Evolutionary conservation across 1,140 invertebrate species (phyloP), one percentile per base, ranked within the genome.

Genomic region (Pseudoatta argentina): DNA sequence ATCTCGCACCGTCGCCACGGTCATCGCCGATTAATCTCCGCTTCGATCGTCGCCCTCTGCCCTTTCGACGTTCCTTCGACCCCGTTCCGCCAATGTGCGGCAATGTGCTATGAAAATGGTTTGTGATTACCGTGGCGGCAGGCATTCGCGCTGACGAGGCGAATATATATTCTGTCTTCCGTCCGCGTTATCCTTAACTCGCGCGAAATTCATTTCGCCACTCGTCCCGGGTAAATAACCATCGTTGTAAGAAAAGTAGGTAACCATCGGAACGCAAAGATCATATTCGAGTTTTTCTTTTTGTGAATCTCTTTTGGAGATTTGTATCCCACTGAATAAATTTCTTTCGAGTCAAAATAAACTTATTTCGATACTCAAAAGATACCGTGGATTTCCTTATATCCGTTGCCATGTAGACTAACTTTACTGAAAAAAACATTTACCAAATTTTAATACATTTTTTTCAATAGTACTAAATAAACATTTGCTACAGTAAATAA

Each of bases 41-140:
- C 66, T 81, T 81, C 78, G 78, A 81, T 81, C 78, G 66, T 81
- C 78, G 78, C 53, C 53, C 78, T 81, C 66, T 81, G 48, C 77
- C 77, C 77, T 81, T 81, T 81, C 64, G 77, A 30, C 51, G 77
- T 81, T 61, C 51, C 78, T 81, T 81, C 78, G 78, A 71, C 78
- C 66, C 78, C 64, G 78, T 81, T 81, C 51, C 21, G 73, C 73
- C 53, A 27, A 6, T 44, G 76, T 44, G 76, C 76, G 63, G 76
- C 76, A 69, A 27, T 48, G 21, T 71, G 48, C 77, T 51, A 69
- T 48, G 77, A 81, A 81, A 81, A 81, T 81, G 77, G 64, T 69
- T 44, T 63, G 77, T 44, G 77, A 81, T 81, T 81, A 81, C 64
- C 61, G 48, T 61, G 63, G 27, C 27, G 61, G 76, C 76, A 78